Evolutionary conservation across 2,888 invertebrate genomes (phyloP).

Genomic region (Malacosoma neustria): DNA sequence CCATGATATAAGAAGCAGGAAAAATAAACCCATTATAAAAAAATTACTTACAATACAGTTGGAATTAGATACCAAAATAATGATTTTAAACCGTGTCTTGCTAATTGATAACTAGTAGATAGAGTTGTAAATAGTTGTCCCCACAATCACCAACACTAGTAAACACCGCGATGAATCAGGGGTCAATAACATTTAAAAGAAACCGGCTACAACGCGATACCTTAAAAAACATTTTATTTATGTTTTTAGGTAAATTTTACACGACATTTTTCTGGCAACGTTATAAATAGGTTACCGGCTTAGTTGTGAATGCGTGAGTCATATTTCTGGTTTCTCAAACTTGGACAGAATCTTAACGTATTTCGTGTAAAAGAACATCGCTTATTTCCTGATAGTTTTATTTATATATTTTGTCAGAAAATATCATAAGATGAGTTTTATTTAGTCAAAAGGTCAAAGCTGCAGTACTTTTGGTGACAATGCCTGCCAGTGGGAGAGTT

Average conservation of each 20-base stretch:
- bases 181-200: conserved; percentile 42
- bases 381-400: background rate
- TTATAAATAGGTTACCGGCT: conserved; percentile 8
- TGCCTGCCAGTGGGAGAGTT: too few relatives aligned
- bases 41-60: too few relatives aligned
- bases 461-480: too few relatives aligned
- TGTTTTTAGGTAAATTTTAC: background rate
- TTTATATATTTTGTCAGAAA: background rate
- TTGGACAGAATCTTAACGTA: background rate
- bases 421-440: too few relatives aligned
- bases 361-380: background rate
- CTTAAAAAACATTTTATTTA: background rate
- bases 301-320: background rate
- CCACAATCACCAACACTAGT: too few relatives aligned
- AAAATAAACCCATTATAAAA: too few relatives aligned
- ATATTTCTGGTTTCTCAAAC: background rate
- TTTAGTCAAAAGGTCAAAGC: too few relatives aligned
- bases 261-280: background rate
- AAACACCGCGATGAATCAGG: conserved; percentile 36
- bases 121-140: too few relatives aligned
- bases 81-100: too few relatives aligned
- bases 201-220: conserved; percentile 37
- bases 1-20: too few relatives aligned
- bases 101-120: too few relatives aligned
- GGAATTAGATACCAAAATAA: too few relatives aligned